Evolutionary conservation across 1,140 invertebrate genomes (phyloP), one percentile per base, ranked within the genome.

Genomic region (Trachelipus rathkii): DNA sequence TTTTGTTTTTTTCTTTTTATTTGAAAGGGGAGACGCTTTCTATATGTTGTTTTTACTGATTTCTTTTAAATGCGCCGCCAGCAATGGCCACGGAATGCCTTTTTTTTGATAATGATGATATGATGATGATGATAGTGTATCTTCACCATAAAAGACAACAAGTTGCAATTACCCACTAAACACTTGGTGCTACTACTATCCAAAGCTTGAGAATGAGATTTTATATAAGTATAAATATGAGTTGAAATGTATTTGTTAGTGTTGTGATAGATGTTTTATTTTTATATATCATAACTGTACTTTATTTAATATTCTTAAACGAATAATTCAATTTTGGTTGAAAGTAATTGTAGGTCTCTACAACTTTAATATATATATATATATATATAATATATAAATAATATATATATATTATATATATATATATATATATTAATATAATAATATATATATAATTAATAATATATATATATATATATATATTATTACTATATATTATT

Each of bases 181-280:
- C 11, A 60, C 50, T 15, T 60, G 50, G 50, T 19, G 50, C 50
- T 19, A 60, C 50, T 60, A 60, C 50, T 60, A 60, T 60, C 19
- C 50, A 60, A 19, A 60, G 50, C 50, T 60, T 60, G 50, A 60
- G 50, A 15, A 60, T 60, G 50, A 3, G 50, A 60, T 60, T 15
- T 60, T 60, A 33, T 60, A 60, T 19, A 13, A 60, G 19, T 60
- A 15, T 15, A 60, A 19, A 60, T 60, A 13, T 60, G 50, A 60
- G 19, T 15, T 60, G 50, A 15, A 60, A 13, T 19, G 50, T 60
- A 60, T 60, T 60, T 60, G 50, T 60, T 60, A 60, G 50, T 60
- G 50, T 60, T 60, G 50, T 60, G 50, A 60, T 60, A 60, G 50
- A 60, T 60, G 50, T 60, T 60, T 60, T 60, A 13, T 60, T 60